Evolutionary conservation across 1,140 invertebrate species (phyloP).

Genomic region (Asobara japonica): DNA sequence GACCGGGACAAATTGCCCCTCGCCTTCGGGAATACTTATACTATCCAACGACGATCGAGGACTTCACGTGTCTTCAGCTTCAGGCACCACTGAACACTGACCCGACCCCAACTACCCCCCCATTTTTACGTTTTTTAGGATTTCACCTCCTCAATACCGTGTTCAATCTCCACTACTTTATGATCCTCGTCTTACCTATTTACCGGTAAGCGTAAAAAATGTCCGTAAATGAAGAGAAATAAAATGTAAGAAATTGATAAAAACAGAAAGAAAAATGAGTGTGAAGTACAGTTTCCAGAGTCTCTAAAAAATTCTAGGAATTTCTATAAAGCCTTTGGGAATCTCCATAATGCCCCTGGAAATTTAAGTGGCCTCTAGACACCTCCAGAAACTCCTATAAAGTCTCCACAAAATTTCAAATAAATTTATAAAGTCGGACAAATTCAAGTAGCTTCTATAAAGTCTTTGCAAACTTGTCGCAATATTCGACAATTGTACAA

Average conservation of each 20-base stretch:
- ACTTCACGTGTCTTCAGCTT: constrained; percentile 52
- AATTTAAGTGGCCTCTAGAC: too few species aligned
- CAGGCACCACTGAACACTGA: constrained; percentile 24
- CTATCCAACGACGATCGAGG: constrained; percentile 59
- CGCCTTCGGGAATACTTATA: constrained; percentile 68
- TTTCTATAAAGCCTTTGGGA: too few species aligned
- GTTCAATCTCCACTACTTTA: constrained; percentile 27
- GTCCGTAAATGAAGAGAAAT: not conserved
- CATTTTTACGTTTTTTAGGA: constrained; percentile 35
- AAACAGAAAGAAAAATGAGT: not conserved
- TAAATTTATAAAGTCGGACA: too few species aligned
- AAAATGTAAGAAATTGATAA: not conserved
- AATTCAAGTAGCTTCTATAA: too few species aligned
- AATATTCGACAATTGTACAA: too few species aligned
- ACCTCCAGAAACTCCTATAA: too few species aligned
- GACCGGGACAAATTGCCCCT: constrained; percentile 69
- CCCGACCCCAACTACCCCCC: constrained; percentile 33
- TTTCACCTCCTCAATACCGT: constrained; percentile 23
- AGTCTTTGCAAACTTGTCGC: too few species aligned
- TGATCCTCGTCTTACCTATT: not conserved
- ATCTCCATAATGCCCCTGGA: too few species aligned
- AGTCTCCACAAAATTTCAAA: too few species aligned
- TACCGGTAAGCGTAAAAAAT: not conserved
- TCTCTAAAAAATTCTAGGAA: too few species aligned
- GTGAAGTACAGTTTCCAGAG: not conserved